phyloP scores from a whole-genome alignment of 2,888 invertebrate genomes.

The Orchesellides sinensis region DNA sequence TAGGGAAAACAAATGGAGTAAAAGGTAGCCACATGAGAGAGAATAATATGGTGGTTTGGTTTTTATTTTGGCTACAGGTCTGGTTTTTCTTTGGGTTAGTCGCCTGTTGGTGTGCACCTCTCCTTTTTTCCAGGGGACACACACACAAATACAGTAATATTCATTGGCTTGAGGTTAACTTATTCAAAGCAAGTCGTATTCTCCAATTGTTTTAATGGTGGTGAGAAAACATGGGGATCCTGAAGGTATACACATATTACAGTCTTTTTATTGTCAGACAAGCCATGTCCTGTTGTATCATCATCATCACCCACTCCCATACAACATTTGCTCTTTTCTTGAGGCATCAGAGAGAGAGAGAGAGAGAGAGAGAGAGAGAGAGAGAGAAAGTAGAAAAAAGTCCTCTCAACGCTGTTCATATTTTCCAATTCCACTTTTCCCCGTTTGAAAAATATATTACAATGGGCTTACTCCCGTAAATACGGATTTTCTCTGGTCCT shows the following conservation, averaged over 20 bases:
- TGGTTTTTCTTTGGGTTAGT: constrained; percentile 22
- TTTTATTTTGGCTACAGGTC: neutral
- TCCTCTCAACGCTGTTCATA: neutral
- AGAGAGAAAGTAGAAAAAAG: neutral
- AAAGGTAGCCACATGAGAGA: neutral
- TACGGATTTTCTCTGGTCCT: neutral
- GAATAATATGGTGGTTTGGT: neutral
- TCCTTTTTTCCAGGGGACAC: neutral
- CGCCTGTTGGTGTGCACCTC: neutral
- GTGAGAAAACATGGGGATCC: no score
- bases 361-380: neutral
- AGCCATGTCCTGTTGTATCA: no score
- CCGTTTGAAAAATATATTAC: no score
- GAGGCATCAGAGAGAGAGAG: no score
- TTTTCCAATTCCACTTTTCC: no score
- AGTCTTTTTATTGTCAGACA: no score
- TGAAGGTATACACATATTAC: no score
- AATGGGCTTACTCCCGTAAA: constrained; percentile 8
- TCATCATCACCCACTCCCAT: neutral
- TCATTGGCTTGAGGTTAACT: no score
- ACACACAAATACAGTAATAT: no score
- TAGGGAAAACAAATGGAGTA: constrained; percentile 3
- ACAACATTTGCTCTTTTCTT: no score
- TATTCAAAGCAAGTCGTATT: no score
- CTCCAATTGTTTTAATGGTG: no score